A percentile compares a stretch with the other conserved stretches of the same genome.
Conservation (phyloP, 2,113 vertebrate genomes). For the Bungarus multicinctus region DNA sequence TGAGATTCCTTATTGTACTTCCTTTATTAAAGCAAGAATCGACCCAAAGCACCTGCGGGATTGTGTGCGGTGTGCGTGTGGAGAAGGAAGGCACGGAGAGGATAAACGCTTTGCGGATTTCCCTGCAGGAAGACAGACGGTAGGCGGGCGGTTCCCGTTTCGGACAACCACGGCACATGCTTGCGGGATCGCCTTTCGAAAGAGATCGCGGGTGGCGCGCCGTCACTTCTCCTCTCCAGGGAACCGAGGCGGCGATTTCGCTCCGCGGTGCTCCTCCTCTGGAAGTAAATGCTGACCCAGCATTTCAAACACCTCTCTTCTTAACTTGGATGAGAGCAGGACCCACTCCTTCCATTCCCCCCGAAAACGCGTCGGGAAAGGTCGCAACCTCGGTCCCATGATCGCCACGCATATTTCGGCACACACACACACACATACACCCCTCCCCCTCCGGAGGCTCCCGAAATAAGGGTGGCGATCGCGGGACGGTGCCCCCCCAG, state of each 20-base stretch:
- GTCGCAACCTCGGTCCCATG: not conserved
- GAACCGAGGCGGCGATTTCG: not conserved
- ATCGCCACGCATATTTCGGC: too few species aligned
- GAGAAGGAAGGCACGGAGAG: not conserved
- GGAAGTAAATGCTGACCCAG: not conserved
- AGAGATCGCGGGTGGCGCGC: not conserved
- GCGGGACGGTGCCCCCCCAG: not conserved
- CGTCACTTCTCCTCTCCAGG: not conserved
- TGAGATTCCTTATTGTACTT: not conserved
- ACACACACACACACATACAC: too few species aligned
- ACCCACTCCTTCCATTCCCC: not conserved
- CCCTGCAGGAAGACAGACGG: not conserved
- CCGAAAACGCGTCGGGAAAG: not conserved
- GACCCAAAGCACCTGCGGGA: not conserved
- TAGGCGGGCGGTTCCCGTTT: not conserved
- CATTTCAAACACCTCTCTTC: not conserved
- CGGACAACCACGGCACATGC: not conserved
- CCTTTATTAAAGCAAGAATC: too few species aligned
- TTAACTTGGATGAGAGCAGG: not conserved
- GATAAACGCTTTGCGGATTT: not conserved
- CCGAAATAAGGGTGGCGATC: not conserved
- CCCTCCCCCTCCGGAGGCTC: not conserved
- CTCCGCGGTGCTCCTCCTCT: not conserved
- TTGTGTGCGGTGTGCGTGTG: too few species aligned
- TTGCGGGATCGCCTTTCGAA: not conserved